Conservation (phyloP, 2,113 vertebrate species). For the Gopherus flavomarginatus region DNA sequence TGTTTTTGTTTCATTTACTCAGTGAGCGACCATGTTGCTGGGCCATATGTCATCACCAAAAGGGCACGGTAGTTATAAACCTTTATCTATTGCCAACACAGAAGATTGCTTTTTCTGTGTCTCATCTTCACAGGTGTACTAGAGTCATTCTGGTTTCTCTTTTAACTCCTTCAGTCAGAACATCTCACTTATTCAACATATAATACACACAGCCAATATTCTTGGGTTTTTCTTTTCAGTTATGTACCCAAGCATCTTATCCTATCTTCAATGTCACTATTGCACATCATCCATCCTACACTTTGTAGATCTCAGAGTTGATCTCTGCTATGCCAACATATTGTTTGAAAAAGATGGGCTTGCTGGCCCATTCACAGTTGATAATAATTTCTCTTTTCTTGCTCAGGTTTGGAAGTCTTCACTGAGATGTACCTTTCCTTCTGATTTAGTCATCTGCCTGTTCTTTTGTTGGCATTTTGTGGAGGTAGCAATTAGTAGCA, state of each 20-base stretch:
- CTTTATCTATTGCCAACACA: slow-evolving; percentile 41
- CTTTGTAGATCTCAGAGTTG: neutral
- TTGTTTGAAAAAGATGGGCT: neutral
- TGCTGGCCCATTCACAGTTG: neutral
- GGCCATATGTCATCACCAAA: slow-evolving; percentile 50
- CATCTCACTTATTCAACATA: neutral
- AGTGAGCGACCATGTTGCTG: slow-evolving; percentile 6
- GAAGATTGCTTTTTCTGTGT: slow-evolving; percentile 46
- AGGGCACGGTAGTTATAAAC: slow-evolving; percentile 58
- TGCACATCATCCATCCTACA: neutral
- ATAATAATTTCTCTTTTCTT: neutral
- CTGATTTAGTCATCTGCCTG: neutral
- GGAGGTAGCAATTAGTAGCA: neutral
- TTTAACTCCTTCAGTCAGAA: slow-evolving; percentile 27
- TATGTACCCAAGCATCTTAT: neutral
- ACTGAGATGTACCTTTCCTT: neutral
- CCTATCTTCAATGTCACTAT: neutral
- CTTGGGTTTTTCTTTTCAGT: neutral
- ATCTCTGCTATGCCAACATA: neutral
- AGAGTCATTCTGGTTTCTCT: neutral
- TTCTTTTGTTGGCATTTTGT: neutral
- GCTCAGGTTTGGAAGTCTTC: neutral
- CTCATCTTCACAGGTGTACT: slow-evolving; percentile 10
- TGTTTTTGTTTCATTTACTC: slow-evolving; percentile 41
- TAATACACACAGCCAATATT: rapidly evolving